Conservation (phyloP, 1,140 invertebrate genomes). For the Leptinotarsa undecemlineata region DNA sequence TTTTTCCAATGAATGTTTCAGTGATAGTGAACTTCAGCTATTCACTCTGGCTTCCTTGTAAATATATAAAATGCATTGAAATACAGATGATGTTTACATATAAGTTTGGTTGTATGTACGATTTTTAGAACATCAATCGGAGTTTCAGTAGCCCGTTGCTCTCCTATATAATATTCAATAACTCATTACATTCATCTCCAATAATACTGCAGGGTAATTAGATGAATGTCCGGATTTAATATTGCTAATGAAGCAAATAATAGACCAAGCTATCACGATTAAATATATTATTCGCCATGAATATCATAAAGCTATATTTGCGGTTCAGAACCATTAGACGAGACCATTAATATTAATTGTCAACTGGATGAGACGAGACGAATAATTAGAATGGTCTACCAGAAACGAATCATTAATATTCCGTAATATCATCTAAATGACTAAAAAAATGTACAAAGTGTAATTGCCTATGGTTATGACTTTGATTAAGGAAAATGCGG, state of each 20-base stretch:
- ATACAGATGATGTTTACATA: no score
- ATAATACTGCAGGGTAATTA: neutral
- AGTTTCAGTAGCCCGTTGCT: no score
- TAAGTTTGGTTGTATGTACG: no score
- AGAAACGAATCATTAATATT: neutral
- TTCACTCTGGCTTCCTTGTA: no score
- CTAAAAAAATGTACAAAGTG: neutral
- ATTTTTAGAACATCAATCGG: no score
- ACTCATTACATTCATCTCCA: no score
- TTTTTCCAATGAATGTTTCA: no score
- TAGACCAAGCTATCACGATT: neutral
- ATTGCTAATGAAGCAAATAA: neutral
- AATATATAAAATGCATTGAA: no score
- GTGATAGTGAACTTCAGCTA: no score
- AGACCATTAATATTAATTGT: slow-evolving; percentile 1
- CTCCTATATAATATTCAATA: no score
- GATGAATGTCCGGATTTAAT: neutral
- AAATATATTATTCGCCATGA: neutral
- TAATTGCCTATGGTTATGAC: no score
- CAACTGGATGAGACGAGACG: neutral
- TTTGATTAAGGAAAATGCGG: no score
- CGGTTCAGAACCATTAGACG: neutral
- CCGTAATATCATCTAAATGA: neutral
- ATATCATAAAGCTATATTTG: neutral
- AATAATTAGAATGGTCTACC: neutral